A percentile compares a stretch with the other conserved stretches of the same genome.
Conservation (phyloP, 1,140 invertebrate species). For the Drosophila hydei region DNA sequence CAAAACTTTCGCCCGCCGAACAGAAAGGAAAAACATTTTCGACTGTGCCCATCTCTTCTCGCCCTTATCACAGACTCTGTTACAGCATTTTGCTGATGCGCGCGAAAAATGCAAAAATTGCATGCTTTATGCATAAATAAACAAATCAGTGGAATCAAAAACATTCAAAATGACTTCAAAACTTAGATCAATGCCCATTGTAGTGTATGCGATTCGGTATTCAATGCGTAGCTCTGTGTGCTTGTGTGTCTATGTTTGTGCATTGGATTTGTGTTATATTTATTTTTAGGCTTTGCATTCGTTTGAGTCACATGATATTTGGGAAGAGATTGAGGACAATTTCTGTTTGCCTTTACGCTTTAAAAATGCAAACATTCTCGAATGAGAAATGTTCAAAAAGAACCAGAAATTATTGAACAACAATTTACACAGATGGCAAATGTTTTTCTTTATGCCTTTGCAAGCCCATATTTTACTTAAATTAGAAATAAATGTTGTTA, state of each 20-base stretch:
- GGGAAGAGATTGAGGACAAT: slow-evolving; percentile 18
- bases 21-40: neutral
- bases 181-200: slow-evolving; percentile 72
- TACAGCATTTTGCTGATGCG: slow-evolving; percentile 62
- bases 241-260: slow-evolving; percentile 25
- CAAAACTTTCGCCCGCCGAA: neutral
- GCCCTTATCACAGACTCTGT: neutral
- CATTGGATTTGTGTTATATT: slow-evolving; percentile 28
- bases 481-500: too few relatives aligned
- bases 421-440: neutral
- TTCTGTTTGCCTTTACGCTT: slow-evolving; percentile 28
- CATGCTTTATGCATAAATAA: slow-evolving; percentile 82
- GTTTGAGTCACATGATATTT: slow-evolving; percentile 33
- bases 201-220: slow-evolving; percentile 26
- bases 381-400: too few relatives aligned
- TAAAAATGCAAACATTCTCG: neutral
- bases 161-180: slow-evolving; percentile 78
- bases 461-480: too few relatives aligned
- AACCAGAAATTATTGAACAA: neutral
- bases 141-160: slow-evolving; percentile 82
- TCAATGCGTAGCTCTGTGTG: slow-evolving; percentile 1
- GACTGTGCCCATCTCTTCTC: neutral
- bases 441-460: too few relatives aligned
- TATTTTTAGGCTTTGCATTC: slow-evolving; percentile 40
- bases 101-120: slow-evolving; percentile 72